Percentiles rank a stretch among this genome's conserved stretches.
These are phyloP conservation scores for Struthio camelus DNA, from an alignment of 2,113 vertebrate species.

Conservation along the genomic window DNA sequence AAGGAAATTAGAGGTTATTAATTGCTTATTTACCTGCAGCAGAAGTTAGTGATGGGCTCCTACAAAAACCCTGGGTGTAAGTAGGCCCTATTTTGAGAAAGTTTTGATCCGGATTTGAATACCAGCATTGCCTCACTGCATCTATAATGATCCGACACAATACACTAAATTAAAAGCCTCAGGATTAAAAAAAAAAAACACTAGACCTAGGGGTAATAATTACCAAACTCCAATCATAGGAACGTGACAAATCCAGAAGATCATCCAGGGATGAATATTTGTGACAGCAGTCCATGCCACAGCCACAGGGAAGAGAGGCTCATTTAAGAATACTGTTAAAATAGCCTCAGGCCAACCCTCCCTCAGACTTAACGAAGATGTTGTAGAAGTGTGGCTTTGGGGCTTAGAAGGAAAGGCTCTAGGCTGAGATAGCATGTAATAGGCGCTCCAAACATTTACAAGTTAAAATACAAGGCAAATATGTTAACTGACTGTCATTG, in stretches of 20 bases:
- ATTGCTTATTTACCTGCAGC: neutral
- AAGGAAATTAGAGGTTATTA: neutral
- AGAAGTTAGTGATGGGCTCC: neutral
- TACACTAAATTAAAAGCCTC: neutral
- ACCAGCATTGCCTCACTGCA: neutral
- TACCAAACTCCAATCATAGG: neutral
- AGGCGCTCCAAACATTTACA: neutral
- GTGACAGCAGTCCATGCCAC: neutral
- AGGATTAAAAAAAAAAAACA: neutral
- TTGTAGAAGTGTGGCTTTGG: neutral
- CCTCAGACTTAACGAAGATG: neutral
- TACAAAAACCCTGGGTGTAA: neutral
- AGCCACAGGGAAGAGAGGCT: neutral
- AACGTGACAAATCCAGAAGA: neutral
- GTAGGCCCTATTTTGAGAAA: neutral
- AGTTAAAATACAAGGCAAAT: neutral
- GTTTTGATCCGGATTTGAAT: neutral
- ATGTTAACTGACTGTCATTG: rapidly evolving
- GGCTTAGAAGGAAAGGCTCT: neutral
- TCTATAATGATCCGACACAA: neutral
- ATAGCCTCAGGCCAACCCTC: neutral
- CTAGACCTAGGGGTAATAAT: neutral
- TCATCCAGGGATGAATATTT: neutral
- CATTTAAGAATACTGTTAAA: neutral
- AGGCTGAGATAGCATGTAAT: neutral